Evolutionary conservation across 2,797 vertebrate genomes (phyloP).

Genomic region (Catharus ustulatus): DNA sequence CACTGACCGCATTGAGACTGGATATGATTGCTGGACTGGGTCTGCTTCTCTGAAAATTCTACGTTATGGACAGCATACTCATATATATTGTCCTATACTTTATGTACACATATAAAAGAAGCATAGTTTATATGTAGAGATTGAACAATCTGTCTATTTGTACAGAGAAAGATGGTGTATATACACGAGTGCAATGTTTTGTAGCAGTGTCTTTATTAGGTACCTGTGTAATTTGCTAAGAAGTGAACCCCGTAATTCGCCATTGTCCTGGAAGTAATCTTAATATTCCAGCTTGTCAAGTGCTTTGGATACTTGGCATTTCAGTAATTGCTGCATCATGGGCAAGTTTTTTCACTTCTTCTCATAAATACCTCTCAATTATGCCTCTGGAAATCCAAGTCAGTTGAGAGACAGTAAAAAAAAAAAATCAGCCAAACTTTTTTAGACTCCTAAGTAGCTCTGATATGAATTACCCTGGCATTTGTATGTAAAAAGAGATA

Average conservation of each 20-base stretch:
- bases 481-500: background rate
- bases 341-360: background rate
- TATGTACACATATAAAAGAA: background rate
- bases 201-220: background rate
- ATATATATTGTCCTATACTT: background rate
- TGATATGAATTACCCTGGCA: background rate
- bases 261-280: background rate
- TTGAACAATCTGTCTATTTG: background rate
- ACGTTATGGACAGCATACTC: background rate
- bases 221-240: slow-evolving; percentile 1
- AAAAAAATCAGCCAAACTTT: background rate
- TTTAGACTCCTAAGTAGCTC: background rate
- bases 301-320: background rate
- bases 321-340: background rate
- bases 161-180: background rate
- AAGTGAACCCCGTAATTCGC: background rate
- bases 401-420: background rate
- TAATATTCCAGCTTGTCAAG: background rate
- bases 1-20: background rate
- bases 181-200: background rate
- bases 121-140: background rate
- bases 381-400: background rate
- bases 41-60: background rate
- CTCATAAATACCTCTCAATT: background rate
- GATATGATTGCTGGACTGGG: background rate